A percentile compares a stretch with the other conserved stretches of the same genome.
Evolutionary conservation across 2,888 invertebrate species (phyloP).

Genomic region (Macaria notata): DNA sequence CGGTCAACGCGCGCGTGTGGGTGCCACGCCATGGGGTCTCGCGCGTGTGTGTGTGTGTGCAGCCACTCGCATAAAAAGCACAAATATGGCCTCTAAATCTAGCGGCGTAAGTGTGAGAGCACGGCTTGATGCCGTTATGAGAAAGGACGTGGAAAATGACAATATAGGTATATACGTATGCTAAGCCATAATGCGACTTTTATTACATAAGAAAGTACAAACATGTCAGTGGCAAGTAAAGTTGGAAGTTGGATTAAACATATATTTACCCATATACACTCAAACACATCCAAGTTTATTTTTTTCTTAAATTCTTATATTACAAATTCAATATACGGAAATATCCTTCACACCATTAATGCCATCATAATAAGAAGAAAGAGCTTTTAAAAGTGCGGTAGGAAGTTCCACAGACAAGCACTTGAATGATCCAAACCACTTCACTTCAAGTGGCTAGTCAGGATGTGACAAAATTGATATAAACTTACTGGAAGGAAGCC

Average conservation of each 20-base stretch:
- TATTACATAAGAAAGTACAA: no score
- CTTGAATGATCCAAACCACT: constrained; percentile 15
- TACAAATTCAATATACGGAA: no score
- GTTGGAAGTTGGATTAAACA: no score
- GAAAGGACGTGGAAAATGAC: constrained; percentile 25
- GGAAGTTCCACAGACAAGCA: constrained; percentile 6
- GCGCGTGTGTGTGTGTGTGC: constrained; percentile 42
- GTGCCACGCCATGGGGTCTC: constrained; percentile 36
- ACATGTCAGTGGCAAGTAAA: no score
- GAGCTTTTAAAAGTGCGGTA: not conserved
- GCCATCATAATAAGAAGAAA: no score
- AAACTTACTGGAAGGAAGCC: constrained; percentile 8
- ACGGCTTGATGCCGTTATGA: constrained; percentile 28
- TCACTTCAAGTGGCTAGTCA: constrained; percentile 7
- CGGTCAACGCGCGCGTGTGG: constrained; percentile 66
- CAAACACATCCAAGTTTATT: no score
- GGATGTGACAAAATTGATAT: constrained; percentile 15
- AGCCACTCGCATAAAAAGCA: constrained; percentile 30
- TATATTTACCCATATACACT: no score
- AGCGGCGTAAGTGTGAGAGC: constrained; percentile 23
- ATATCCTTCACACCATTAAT: no score
- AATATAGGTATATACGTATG: not conserved
- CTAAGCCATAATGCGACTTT: no score
- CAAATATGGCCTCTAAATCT: constrained; percentile 34
- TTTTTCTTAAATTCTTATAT: no score